Evolutionary conservation across 2,797 vertebrate species (phyloP).

Genomic region (Eulemur albifrons): DNA sequence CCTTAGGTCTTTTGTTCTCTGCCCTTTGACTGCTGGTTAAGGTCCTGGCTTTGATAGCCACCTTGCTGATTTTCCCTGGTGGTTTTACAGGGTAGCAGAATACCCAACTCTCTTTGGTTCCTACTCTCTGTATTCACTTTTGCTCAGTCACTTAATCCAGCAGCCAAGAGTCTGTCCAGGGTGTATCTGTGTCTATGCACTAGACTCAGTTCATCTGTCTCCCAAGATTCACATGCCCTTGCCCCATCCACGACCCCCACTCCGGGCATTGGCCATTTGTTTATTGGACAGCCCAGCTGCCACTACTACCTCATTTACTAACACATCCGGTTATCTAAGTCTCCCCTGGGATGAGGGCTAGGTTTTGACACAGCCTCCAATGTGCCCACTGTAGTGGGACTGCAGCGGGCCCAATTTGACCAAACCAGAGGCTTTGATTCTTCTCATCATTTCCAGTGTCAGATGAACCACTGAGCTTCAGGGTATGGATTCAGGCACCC

Average conservation of each 20-base stretch:
- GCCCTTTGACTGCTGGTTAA: not conserved
- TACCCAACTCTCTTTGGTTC: not conserved
- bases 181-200: not conserved
- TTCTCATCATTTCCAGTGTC: not conserved
- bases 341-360: not conserved
- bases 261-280: not conserved
- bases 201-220: not conserved
- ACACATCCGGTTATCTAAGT: not conserved
- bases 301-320: not conserved
- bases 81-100: not conserved
- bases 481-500: not conserved
- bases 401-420: not conserved
- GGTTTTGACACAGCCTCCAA: not conserved
- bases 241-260: too few relatives aligned
- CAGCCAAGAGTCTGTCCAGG: not conserved
- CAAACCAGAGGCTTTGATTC: not conserved
- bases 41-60: not conserved
- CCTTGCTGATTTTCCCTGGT: not conserved
- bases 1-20: not conserved
- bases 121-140: conserved; percentile 11
- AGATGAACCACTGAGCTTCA: not conserved
- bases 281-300: not conserved
- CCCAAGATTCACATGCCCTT: not conserved
- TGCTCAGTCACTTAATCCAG: not conserved
- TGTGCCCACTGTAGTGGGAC: not conserved